Conservation (phyloP, 1,140 invertebrate species). For the Sminthurinus signatus region DNA sequence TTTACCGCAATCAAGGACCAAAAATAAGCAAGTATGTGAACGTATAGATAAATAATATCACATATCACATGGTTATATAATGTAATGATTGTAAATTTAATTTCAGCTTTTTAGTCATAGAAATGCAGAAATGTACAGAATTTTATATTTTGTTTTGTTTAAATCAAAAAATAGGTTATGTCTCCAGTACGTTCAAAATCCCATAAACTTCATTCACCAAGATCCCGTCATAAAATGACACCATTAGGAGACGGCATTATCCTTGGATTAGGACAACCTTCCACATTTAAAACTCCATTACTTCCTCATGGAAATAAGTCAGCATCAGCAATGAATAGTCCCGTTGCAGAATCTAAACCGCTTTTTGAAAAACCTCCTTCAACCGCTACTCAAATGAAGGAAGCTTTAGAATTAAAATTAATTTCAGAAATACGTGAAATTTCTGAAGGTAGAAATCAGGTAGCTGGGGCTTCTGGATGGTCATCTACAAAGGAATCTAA, state of each 20-base stretch:
- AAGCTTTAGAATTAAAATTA: slow-evolving; percentile 69
- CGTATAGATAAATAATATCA: no score
- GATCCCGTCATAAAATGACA: slow-evolving; percentile 32
- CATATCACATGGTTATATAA: no score
- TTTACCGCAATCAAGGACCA: slow-evolving; percentile 43
- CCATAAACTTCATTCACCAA: slow-evolving; percentile 29
- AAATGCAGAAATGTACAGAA: neutral
- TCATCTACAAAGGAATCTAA: slow-evolving; percentile 20
- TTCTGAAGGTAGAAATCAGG: slow-evolving; percentile 50
- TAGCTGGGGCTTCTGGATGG: neutral
- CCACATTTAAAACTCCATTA: slow-evolving; percentile 9
- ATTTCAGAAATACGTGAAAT: slow-evolving; percentile 74
- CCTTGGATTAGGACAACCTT: slow-evolving; percentile 44
- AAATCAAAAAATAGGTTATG: slow-evolving; percentile 21
- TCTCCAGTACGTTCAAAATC: slow-evolving; percentile 34
- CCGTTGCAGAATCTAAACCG: slow-evolving; percentile 22
- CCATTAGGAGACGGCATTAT: slow-evolving; percentile 42
- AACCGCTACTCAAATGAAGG: slow-evolving; percentile 55
- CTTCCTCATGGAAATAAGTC: slow-evolving; percentile 9
- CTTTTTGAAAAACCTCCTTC: slow-evolving; percentile 21
- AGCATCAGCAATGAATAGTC: slow-evolving; percentile 19
- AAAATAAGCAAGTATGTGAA: slow-evolving; percentile 40
- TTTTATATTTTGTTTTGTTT: neutral
- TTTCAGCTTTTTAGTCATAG: neutral
- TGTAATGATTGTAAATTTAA: no score